Conservation (phyloP, 2,113 vertebrate genomes). For the Chunga burmeisteri region DNA sequence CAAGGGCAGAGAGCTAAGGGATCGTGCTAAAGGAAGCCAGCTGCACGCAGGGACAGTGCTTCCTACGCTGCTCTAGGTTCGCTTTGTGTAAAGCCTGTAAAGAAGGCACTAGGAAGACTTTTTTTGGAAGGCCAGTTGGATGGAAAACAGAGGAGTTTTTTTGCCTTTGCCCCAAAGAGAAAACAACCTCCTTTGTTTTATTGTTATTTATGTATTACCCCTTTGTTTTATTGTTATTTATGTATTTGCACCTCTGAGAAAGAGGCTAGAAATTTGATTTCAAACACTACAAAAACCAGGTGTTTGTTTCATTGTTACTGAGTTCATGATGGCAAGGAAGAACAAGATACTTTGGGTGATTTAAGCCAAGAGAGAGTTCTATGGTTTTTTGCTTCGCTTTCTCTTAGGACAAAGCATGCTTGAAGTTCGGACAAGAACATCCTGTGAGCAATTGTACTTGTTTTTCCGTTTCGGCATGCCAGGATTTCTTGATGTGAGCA, state of each 20-base stretch:
- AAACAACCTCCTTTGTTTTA: not conserved
- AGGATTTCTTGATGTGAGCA: not conserved
- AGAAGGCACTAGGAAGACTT: not conserved
- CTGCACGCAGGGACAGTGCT: accelerated
- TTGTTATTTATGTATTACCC: not conserved
- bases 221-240: not conserved
- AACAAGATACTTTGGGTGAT: not conserved
- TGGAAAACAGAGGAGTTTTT: not conserved
- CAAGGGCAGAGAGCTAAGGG: not conserved
- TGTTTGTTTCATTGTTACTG: not conserved
- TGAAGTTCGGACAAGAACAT: not conserved
- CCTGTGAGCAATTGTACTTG: not conserved
- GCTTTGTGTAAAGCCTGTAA: not conserved
- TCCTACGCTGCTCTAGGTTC: not conserved
- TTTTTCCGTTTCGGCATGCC: not conserved
- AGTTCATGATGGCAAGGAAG: not conserved
- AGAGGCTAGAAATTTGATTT: not conserved
- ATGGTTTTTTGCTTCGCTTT: not conserved
- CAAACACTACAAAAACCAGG: not conserved
- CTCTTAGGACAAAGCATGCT: not conserved
- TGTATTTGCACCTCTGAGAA: not conserved
- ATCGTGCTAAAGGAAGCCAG: not conserved
- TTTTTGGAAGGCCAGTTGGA: not conserved
- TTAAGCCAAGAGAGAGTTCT: not conserved
- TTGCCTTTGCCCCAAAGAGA: not conserved